phyloP scores from a whole-genome alignment of 2,113 vertebrate genomes.

The Mustelus asterias region DNA sequence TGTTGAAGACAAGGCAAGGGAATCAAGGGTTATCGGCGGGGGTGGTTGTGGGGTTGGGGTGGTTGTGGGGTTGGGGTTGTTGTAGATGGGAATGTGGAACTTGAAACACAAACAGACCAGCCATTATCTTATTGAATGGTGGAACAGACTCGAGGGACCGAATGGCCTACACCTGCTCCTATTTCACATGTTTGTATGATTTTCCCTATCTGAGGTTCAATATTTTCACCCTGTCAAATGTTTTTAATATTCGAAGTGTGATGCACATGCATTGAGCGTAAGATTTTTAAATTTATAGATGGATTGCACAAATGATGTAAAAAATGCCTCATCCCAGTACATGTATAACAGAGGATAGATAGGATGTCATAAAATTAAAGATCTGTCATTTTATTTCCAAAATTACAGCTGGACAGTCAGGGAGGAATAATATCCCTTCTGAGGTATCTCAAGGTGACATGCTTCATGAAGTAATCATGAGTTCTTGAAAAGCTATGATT shows the following conservation, averaged over 20 bases:
- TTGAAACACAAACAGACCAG: too few relatives aligned
- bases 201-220: not conserved
- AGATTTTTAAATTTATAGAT: not conserved
- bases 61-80: too few relatives aligned
- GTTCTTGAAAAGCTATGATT: not conserved
- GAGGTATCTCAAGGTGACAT: not conserved
- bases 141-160: too few relatives aligned
- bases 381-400: not conserved
- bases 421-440: not conserved
- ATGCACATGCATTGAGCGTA: not conserved
- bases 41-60: too few relatives aligned
- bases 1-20: too few relatives aligned
- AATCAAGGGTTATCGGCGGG: too few relatives aligned
- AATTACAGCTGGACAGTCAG: not conserved
- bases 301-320: not conserved
- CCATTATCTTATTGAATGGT: too few relatives aligned
- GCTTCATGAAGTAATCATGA: too few relatives aligned
- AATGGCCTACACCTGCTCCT: too few relatives aligned
- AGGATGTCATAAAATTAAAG: not conserved
- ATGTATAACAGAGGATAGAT: not conserved
- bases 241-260: not conserved
- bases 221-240: not conserved
- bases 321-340: not conserved
- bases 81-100: too few relatives aligned
- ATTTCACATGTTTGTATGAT: too few relatives aligned